Evolutionary conservation across 2,113 vertebrate genomes (phyloP).

Genomic region (Myotis yumanensis): DNA sequence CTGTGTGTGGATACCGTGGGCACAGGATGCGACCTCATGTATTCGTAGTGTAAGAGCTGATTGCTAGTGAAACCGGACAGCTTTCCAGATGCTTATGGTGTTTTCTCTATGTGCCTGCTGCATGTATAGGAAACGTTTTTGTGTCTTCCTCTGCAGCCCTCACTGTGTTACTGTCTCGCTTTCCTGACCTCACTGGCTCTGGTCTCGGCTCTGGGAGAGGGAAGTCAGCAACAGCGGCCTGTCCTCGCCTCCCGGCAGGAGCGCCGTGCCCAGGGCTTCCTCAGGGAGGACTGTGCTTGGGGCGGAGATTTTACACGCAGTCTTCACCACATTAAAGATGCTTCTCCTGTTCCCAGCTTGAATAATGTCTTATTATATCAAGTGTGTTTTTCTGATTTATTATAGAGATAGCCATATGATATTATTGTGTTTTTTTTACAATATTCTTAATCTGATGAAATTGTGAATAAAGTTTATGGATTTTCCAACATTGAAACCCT

Average conservation of each 20-base stretch:
- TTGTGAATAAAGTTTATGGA: not conserved
- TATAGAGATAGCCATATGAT: not conserved
- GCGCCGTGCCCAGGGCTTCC: rapidly evolving
- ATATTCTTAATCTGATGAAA: not conserved
- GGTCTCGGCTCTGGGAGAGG: rapidly evolving
- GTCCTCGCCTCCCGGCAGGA: not conserved
- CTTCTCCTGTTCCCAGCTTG: not conserved
- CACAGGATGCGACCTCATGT: rapidly evolving
- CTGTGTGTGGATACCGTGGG: rapidly evolving
- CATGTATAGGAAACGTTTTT: no score
- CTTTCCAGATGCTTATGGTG: rapidly evolving
- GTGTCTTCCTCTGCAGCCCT: not conserved
- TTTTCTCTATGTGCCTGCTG: no score
- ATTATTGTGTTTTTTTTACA: no score
- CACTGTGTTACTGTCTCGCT: rapidly evolving
- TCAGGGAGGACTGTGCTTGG: rapidly evolving
- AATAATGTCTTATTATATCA: no score
- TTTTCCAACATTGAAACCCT: not conserved
- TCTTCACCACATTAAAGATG: not conserved
- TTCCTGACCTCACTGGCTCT: rapidly evolving
- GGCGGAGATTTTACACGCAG: not conserved
- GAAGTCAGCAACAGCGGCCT: rapidly evolving
- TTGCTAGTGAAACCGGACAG: rapidly evolving
- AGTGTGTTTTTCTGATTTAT: not conserved
- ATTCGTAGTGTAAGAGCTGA: not conserved